These are phyloP conservation scores for Calyptommatus sinebrachiatus DNA, from an alignment of 2,113 vertebrate genomes.

Conservation along the genomic window DNA sequence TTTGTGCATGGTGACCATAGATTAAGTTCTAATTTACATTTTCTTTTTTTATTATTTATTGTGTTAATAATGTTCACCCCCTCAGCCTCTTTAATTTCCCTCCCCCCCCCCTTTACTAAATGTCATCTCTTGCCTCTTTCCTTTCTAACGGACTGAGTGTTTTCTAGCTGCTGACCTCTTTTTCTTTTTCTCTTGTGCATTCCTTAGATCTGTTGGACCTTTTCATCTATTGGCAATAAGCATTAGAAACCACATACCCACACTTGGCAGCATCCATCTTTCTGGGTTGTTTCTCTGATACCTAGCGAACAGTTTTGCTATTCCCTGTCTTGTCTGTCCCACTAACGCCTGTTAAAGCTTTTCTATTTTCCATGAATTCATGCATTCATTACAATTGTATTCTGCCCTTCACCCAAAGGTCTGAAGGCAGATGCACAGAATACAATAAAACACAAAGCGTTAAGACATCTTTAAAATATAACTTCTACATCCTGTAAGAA, in stretches of 20 bases:
- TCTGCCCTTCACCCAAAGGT: too few species aligned
- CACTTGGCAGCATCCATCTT: background rate
- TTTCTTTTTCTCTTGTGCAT: slow-evolving; percentile 15
- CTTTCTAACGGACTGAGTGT: background rate
- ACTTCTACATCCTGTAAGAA: too few species aligned
- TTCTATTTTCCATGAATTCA: slow-evolving; percentile 51
- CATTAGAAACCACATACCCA: slow-evolving; percentile 27
- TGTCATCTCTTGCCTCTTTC: background rate
- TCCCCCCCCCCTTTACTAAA: background rate
- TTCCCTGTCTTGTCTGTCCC: too few species aligned
- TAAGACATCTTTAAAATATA: too few species aligned
- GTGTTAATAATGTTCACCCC: background rate
- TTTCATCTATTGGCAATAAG: slow-evolving; percentile 12
- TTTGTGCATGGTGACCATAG: too few species aligned
- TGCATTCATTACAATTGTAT: too few species aligned
- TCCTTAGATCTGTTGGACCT: background rate
- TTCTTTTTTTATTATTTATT: background rate
- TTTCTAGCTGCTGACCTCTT: slow-evolving; percentile 9
- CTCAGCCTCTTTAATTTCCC: background rate
- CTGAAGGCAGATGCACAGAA: too few species aligned
- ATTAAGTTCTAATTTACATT: background rate
- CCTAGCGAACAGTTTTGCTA: too few species aligned
- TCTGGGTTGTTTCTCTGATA: too few species aligned
- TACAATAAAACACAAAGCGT: too few species aligned
- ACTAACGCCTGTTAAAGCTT: background rate